Conservation (phyloP, 2,888 invertebrate species). For the Sarcophaga rosellei region DNA sequence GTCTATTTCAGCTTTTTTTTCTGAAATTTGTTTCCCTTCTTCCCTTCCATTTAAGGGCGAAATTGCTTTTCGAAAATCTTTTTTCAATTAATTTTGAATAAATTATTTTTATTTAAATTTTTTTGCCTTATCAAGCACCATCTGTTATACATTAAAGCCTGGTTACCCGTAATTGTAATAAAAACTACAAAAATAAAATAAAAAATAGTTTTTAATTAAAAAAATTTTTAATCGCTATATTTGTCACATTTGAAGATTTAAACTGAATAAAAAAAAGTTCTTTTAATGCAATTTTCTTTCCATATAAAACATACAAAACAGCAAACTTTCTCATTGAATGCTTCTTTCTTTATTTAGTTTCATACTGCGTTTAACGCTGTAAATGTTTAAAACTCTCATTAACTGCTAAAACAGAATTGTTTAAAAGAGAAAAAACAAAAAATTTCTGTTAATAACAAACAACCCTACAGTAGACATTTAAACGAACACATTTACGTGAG, state of each 20-base stretch:
- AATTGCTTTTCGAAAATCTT: no score
- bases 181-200: constrained; percentile 1
- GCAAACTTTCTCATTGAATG: constrained; percentile 32
- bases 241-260: constrained; percentile 50
- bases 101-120: constrained; percentile 17
- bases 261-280: background rate
- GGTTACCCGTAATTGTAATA: background rate
- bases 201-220: constrained; percentile 63
- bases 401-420: background rate
- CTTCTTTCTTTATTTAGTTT: background rate
- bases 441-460: no score
- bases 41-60: no score
- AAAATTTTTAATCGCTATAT: constrained; percentile 49
- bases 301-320: background rate
- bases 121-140: no score
- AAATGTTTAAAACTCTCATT: constrained; percentile 49
- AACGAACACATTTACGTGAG: no score
- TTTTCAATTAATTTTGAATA: background rate
- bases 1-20: background rate
- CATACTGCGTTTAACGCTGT: constrained; percentile 21
- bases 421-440: no score
- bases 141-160: constrained; percentile 21
- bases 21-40: background rate
- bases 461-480: no score
- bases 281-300: constrained; percentile 41